Evolutionary conservation across 2,113 vertebrate species (phyloP).

Genomic region (Ctenomys sociabilis): DNA sequence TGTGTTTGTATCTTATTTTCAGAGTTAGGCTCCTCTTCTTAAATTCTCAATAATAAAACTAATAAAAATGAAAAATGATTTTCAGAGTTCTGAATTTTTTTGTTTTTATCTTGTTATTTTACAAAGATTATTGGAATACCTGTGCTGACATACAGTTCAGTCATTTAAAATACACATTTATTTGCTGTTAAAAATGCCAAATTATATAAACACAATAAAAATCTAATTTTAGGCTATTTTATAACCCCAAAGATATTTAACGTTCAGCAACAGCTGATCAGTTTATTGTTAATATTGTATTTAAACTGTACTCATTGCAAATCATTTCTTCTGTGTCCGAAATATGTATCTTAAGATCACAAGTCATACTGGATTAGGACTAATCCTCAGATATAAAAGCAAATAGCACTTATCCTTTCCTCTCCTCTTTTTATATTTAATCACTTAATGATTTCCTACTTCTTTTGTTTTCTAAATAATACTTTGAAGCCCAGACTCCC

Average conservation of each 20-base stretch:
- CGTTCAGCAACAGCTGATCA: not conserved
- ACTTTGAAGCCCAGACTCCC: not conserved
- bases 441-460: not conserved
- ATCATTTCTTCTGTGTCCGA: not conserved
- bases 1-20: not conserved
- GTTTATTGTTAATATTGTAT: not conserved
- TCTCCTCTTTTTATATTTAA: not conserved
- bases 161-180: not conserved
- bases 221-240: not conserved
- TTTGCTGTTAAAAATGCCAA: not conserved
- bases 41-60: not conserved
- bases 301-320: not conserved
- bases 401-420: not conserved
- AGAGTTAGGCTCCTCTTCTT: not conserved
- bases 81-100: not conserved
- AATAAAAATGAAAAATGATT: not conserved
- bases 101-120: slow-evolving; percentile 7
- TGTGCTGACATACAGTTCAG: not conserved
- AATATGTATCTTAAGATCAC: not conserved
- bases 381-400: too few relatives aligned
- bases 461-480: not conserved
- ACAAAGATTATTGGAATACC: not conserved
- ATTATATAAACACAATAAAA: not conserved
- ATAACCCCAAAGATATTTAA: not conserved
- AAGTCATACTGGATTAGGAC: not conserved